Evolutionary conservation across 2,888 invertebrate species (phyloP).

Genomic region (Kryphioiulus occultus): DNA sequence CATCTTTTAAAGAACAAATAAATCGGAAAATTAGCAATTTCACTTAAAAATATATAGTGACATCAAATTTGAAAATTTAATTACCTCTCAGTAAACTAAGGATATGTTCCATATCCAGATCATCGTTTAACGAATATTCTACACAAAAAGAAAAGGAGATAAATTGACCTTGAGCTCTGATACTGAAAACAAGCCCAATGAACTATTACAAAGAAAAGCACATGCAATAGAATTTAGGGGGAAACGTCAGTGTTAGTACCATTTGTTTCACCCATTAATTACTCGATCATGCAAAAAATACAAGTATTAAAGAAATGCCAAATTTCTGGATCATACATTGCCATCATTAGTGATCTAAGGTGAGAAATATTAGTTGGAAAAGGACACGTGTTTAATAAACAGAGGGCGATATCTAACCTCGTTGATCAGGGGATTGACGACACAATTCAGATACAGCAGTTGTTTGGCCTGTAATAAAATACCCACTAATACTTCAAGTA

Average conservation of each 20-base stretch:
- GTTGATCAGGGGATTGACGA: neutral
- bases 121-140: conserved; percentile 68
- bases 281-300: too few species aligned
- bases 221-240: neutral
- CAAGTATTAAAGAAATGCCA: neutral
- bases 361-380: neutral
- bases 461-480: neutral
- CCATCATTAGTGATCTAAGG: neutral
- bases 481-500: neutral
- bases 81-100: neutral
- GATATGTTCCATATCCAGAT: conserved; percentile 65
- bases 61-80: neutral
- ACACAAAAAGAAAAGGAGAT: conserved; percentile 56
- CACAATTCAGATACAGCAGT: neutral
- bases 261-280: too few species aligned
- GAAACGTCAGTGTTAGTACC: too few species aligned
- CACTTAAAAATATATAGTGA: neutral
- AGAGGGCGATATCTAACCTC: conserved; percentile 17
- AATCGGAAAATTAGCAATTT: neutral
- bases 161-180: neutral
- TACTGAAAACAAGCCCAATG: neutral
- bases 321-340: neutral
- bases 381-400: neutral
- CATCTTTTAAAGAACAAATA: conserved; percentile 63
- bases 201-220: neutral